Evolutionary conservation across 2,113 vertebrate species (phyloP).

Genomic region (Pagrus major): DNA sequence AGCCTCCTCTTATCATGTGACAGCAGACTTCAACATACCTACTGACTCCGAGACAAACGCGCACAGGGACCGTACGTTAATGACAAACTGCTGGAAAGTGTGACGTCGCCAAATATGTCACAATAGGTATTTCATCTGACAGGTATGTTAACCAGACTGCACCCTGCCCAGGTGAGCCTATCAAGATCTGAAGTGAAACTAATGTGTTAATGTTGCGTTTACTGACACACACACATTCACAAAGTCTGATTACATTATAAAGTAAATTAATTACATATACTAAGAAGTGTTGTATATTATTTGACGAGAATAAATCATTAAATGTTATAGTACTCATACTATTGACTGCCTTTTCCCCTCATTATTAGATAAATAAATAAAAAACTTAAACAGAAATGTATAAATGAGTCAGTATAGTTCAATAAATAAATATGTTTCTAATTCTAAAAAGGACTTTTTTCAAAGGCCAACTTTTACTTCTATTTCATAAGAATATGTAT

Average conservation of each 20-base stretch:
- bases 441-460: no score
- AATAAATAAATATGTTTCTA: no score
- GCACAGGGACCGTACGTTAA: neutral
- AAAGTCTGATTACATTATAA: neutral
- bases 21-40: conserved; percentile 4
- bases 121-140: neutral
- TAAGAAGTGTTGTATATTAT: neutral
- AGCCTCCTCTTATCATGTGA: neutral
- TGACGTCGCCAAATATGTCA: neutral
- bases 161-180: neutral
- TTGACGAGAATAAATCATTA: no score
- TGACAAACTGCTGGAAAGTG: conserved; percentile 41
- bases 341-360: no score
- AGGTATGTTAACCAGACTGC: neutral
- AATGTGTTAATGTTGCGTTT: neutral
- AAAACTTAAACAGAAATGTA: no score
- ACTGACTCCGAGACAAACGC: neutral
- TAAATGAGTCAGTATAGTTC: no score
- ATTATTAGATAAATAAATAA: no score
- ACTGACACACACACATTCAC: neutral
- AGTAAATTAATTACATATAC: neutral
- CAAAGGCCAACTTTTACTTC: no score
- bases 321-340: no score
- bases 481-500: no score
- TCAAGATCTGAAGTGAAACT: neutral